Percentiles rank a stretch among this genome's conserved stretches.
Evolutionary conservation across 2,797 vertebrate genomes (phyloP).

Genomic region (Lepilemur ruficaudatus): DNA sequence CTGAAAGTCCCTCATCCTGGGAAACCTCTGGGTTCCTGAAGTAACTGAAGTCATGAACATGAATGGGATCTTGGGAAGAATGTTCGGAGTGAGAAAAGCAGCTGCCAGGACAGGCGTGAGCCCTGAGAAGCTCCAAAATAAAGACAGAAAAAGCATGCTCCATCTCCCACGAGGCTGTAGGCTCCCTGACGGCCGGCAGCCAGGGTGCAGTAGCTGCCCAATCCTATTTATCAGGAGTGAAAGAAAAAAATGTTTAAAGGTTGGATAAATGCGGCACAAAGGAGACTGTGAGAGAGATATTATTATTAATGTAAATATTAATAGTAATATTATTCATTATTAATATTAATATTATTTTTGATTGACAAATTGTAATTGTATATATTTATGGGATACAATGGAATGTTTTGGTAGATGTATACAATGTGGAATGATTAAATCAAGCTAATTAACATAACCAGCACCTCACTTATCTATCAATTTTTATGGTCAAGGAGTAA

Average conservation of each 20-base stretch:
- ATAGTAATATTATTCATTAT: too few relatives aligned
- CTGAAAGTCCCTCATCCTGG: background rate
- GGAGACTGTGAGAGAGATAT: background rate
- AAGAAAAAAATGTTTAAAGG: background rate
- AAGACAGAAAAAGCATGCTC: background rate
- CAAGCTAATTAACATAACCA: background rate
- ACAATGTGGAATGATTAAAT: too few relatives aligned
- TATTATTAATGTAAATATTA: too few relatives aligned
- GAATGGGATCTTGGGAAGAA: background rate
- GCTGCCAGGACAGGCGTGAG: rapidly evolving
- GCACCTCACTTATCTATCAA: too few relatives aligned
- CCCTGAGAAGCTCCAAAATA: background rate
- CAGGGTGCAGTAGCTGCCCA: background rate
- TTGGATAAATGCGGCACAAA: background rate
- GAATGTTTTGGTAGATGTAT: too few relatives aligned
- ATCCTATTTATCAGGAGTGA: background rate
- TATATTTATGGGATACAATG: too few relatives aligned
- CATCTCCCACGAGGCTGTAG: background rate
- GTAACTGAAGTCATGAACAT: background rate
- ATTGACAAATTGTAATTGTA: too few relatives aligned
- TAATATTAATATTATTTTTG: too few relatives aligned
- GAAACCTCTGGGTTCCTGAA: background rate
- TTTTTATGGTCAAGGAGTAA: background rate
- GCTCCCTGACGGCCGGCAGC: background rate
- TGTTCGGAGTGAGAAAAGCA: background rate